These are phyloP conservation scores for Psephotus haematonotus DNA, from an alignment of 2,113 vertebrate genomes.

Conservation along the genomic window DNA sequence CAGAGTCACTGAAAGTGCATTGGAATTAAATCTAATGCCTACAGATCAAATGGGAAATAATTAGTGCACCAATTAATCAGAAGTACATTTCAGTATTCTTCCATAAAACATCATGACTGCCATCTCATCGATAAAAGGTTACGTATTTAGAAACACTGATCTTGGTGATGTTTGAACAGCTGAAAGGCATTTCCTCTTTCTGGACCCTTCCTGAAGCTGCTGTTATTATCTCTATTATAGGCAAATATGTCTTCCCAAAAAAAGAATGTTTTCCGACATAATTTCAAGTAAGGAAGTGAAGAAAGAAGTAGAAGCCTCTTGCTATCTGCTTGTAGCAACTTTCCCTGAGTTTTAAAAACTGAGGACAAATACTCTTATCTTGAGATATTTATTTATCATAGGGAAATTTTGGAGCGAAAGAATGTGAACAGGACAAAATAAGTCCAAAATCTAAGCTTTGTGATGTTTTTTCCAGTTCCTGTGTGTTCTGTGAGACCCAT, in stretches of 20 bases:
- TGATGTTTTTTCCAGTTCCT: not conserved
- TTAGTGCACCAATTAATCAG: slow-evolving; percentile 40
- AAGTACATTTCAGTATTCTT: slow-evolving; percentile 7
- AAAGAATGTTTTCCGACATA: not conserved
- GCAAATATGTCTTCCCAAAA: not conserved
- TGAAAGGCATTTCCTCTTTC: not conserved
- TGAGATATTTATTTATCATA: not conserved
- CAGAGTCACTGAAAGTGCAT: slow-evolving; percentile 21
- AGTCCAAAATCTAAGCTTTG: not conserved
- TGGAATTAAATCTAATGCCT: slow-evolving; percentile 27
- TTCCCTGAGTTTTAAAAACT: not conserved
- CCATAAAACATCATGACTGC: not conserved
- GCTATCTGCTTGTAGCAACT: slow-evolving; percentile 8
- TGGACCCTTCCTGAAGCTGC: not conserved
- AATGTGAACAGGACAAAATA: not conserved
- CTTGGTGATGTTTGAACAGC: not conserved
- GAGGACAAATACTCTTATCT: not conserved
- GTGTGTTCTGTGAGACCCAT: not conserved
- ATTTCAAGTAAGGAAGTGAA: not conserved
- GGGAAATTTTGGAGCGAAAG: not conserved
- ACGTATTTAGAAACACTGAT: not conserved
- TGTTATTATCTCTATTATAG: not conserved
- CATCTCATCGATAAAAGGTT: not conserved
- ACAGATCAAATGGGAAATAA: slow-evolving; percentile 50
- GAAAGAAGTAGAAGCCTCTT: not conserved